Conservation (phyloP, 2,888 invertebrate species). For the Esperia sulphurella region DNA sequence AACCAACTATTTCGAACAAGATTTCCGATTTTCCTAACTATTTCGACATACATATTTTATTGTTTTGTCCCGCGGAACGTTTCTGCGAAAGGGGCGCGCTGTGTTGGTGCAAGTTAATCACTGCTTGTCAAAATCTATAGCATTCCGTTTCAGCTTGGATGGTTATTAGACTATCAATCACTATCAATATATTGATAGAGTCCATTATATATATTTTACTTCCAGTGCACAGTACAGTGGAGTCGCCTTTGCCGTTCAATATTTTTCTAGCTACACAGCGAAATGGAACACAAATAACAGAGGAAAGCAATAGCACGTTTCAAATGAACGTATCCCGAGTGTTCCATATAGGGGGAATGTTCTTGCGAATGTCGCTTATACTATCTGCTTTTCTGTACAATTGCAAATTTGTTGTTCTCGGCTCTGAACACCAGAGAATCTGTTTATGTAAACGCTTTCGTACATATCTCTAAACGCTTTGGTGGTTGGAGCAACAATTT, state of each 20-base stretch:
- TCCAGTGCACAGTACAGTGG: conserved; percentile 4
- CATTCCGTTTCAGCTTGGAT: neutral
- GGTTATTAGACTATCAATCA: conserved; percentile 16
- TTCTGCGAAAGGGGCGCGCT: conserved; percentile 18
- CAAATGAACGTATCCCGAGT: conserved; percentile 24
- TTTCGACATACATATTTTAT: conserved; percentile 32
- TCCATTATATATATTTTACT: neutral
- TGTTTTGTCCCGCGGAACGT: conserved; percentile 29
- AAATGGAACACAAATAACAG: conserved; percentile 31
- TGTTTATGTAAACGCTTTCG: conserved; percentile 15
- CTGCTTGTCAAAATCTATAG: neutral
- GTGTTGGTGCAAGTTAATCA: conserved; percentile 34
- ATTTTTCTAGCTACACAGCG: conserved; percentile 22
- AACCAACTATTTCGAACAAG: conserved; percentile 42
- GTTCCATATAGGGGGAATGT: conserved; percentile 10
- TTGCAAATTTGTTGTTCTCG: conserved; percentile 20
- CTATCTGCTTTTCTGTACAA: conserved; percentile 16
- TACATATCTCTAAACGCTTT: neutral
- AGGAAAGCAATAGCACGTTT: conserved; percentile 23
- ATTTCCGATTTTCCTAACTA: conserved; percentile 31
- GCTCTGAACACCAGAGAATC: conserved; percentile 13
- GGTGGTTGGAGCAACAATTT: neutral
- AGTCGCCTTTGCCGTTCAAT: conserved; percentile 22
- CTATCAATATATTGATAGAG: conserved; percentile 4
- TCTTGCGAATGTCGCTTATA: conserved; percentile 10